phyloP scores from a whole-genome alignment of 1,140 invertebrate species.

The Pseudomyrmex sp. region DNA sequence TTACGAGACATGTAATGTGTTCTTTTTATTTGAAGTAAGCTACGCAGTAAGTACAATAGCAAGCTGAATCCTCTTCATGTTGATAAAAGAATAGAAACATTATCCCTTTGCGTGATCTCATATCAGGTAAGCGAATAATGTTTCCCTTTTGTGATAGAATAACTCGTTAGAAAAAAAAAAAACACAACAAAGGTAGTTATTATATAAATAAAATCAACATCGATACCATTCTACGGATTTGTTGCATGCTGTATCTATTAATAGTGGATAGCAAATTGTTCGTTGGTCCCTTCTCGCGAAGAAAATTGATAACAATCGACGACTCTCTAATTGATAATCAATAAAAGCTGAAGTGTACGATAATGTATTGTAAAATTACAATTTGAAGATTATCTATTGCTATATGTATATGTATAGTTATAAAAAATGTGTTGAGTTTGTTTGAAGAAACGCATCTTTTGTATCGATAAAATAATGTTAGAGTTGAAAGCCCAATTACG shows the following conservation, averaged over 20 bases:
- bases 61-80: constrained; percentile 5
- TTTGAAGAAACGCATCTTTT: constrained; percentile 20
- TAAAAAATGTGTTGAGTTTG: not conserved
- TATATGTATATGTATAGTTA: no score
- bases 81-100: constrained; percentile 16
- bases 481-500: constrained; percentile 28
- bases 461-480: not conserved
- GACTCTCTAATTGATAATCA: not conserved
- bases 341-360: not conserved
- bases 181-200: not conserved
- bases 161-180: constrained; percentile 20
- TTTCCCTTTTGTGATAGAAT: constrained; percentile 20
- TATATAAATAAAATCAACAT: not conserved
- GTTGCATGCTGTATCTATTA: constrained; percentile 35
- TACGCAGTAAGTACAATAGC: constrained; percentile 3
- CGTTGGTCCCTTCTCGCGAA: constrained; percentile 25
- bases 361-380: no score
- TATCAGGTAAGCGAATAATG: constrained; percentile 19
- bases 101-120: constrained; percentile 1
- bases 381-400: no score
- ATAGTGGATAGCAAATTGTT: constrained; percentile 56
- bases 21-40: constrained; percentile 21
- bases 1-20: constrained; percentile 17
- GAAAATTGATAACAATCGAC: not conserved
- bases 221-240: not conserved